Conservation (phyloP, 2,113 vertebrate species). For the Lamprologus speciosus region DNA sequence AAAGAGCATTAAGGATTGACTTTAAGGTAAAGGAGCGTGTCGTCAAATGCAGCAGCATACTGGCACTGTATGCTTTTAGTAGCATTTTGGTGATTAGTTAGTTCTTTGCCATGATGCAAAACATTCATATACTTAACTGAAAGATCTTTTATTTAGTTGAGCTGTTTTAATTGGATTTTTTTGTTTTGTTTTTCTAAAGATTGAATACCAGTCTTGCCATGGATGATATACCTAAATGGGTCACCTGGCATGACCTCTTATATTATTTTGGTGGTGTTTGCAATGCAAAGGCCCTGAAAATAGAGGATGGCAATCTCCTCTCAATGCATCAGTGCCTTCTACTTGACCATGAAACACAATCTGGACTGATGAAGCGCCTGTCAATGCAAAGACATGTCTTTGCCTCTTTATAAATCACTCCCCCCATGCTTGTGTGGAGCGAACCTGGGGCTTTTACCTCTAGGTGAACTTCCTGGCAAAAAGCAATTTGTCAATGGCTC, state of each 20-base stretch:
- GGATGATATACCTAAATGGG: not conserved
- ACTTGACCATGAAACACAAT: slow-evolving; percentile 55
- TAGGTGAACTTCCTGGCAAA: slow-evolving; percentile 46
- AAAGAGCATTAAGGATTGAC: not conserved
- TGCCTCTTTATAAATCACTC: slow-evolving; percentile 58
- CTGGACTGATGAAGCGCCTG: slow-evolving; percentile 55
- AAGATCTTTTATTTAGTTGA: not conserved
- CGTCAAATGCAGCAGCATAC: not conserved
- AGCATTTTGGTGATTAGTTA: not conserved
- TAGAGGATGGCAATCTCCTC: slow-evolving; percentile 19
- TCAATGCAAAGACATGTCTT: slow-evolving; percentile 46
- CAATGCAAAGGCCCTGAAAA: not conserved
- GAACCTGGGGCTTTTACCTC: slow-evolving; percentile 42
- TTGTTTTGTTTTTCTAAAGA: not conserved
- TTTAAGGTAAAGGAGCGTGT: not conserved
- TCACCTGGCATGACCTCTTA: not conserved
- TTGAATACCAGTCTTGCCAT: not conserved
- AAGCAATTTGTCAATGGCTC: slow-evolving; percentile 57
- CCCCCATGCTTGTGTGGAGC: not conserved
- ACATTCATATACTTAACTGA: not conserved
- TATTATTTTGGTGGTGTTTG: not conserved
- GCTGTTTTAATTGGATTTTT: not conserved
- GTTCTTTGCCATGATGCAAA: not conserved
- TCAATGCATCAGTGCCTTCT: slow-evolving; percentile 36
- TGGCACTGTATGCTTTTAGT: not conserved